phyloP scores from a whole-genome alignment of 2,797 vertebrate species.

The Sebastes vulpes region DNA sequence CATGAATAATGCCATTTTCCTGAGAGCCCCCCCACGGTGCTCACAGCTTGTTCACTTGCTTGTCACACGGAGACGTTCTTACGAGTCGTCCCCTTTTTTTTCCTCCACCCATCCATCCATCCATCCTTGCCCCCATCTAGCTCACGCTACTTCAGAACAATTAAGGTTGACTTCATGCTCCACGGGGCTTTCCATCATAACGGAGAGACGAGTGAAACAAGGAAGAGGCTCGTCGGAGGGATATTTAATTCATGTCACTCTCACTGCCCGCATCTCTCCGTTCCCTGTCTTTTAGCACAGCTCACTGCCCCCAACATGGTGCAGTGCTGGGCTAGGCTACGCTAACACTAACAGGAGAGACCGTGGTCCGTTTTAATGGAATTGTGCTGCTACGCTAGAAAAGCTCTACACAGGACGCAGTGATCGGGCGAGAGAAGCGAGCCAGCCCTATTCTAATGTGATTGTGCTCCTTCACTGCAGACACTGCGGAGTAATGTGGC shows the following conservation, averaged over 20 bases:
- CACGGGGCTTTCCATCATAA: constrained; percentile 74
- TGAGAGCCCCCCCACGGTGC: constrained; percentile 54
- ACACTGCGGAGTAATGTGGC: constrained; percentile 57
- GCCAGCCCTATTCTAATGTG: constrained; percentile 52
- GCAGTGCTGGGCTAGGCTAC: constrained; percentile 53
- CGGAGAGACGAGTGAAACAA: constrained; percentile 76
- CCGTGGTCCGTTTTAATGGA: constrained; percentile 59
- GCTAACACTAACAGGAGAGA: constrained; percentile 29
- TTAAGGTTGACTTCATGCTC: constrained; percentile 80
- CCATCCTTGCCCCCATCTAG: constrained; percentile 36
- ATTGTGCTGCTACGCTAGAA: constrained; percentile 53
- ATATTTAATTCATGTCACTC: constrained; percentile 87
- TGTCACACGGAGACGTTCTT: constrained; percentile 53
- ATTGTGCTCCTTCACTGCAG: constrained; percentile 64
- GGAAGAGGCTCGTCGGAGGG: constrained; percentile 66
- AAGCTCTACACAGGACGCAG: constrained; percentile 30
- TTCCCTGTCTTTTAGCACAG: constrained; percentile 82
- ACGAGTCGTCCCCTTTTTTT: constrained; percentile 27
- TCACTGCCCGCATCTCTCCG: constrained; percentile 67
- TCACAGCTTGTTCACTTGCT: constrained; percentile 60
- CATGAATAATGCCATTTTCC: constrained; percentile 76
- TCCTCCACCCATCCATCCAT: constrained; percentile 23
- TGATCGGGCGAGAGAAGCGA: constrained; percentile 16
- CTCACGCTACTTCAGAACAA: constrained; percentile 73
- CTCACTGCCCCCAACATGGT: constrained; percentile 80